Conservation (phyloP, 1,140 invertebrate species). For the Caenorhabditis inopinata region DNA sequence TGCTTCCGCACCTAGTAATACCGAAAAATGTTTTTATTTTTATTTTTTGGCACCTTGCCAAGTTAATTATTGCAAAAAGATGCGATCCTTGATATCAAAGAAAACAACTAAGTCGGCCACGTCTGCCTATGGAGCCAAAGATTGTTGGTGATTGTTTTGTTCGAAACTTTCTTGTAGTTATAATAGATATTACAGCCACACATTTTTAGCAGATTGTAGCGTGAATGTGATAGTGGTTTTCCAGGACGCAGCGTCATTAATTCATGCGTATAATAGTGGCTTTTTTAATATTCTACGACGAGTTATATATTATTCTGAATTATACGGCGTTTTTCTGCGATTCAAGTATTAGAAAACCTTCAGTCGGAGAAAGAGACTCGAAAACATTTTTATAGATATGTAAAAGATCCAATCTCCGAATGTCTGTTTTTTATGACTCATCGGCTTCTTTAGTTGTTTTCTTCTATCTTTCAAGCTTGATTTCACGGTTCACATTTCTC, state of each 20-base stretch:
- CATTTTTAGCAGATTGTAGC: too few relatives aligned
- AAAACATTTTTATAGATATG: conserved; percentile 6
- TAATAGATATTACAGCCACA: too few relatives aligned
- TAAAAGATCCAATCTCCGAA: neutral
- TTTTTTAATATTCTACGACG: conserved; percentile 18
- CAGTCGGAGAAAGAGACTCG: too few relatives aligned
- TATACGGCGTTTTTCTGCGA: neutral
- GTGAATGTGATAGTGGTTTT: neutral
- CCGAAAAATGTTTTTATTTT: too few relatives aligned
- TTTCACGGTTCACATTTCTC: neutral
- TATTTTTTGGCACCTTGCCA: too few relatives aligned
- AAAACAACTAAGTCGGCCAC: too few relatives aligned
- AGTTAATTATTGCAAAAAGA: too few relatives aligned
- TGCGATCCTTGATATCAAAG: too few relatives aligned
- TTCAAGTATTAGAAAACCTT: too few relatives aligned
- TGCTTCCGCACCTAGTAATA: too few relatives aligned
- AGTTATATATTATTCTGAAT: conserved; percentile 27
- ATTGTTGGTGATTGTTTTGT: conserved; percentile 34
- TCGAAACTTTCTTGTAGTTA: conserved; percentile 34
- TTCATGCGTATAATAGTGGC: conserved; percentile 24
- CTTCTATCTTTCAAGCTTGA: neutral
- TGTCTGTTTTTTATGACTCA: conserved; percentile 9
- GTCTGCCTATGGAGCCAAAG: conserved; percentile 42
- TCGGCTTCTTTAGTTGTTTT: neutral
- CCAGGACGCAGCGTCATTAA: conserved; percentile 28